Evolutionary conservation across 2,888 invertebrate species (phyloP).

Genomic region (Drosophila cracens): DNA sequence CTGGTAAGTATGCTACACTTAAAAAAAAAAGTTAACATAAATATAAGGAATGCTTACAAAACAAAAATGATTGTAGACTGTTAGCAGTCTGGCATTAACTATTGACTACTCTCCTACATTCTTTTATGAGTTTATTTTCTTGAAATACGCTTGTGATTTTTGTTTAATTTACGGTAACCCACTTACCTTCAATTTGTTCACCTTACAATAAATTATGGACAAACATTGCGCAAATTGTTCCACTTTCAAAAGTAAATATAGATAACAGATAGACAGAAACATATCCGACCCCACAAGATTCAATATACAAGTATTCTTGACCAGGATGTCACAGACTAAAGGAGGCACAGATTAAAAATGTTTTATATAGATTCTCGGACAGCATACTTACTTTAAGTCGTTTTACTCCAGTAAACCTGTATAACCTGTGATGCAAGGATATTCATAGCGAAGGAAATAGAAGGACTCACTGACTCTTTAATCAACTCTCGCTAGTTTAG

Average conservation of each 20-base stretch:
- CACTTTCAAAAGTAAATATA: neutral
- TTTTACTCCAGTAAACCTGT: neutral
- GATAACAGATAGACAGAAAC: neutral
- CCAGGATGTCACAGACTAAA: neutral
- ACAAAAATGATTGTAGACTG: neutral
- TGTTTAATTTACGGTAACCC: neutral
- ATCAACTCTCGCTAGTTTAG: conserved; percentile 17
- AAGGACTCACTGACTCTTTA: conserved; percentile 6
- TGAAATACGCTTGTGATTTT: neutral
- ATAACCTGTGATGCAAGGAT: neutral
- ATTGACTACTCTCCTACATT: no score
- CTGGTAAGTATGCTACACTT: conserved; percentile 37
- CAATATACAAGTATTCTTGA: neutral
- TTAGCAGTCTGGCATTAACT: neutral
- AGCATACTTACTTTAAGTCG: neutral
- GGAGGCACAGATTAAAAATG: neutral
- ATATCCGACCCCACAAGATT: neutral
- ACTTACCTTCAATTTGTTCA: neutral
- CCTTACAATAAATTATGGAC: neutral
- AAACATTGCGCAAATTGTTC: neutral
- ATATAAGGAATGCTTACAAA: neutral
- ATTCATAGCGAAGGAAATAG: conserved; percentile 3
- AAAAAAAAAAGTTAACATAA: neutral
- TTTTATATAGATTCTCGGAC: neutral
- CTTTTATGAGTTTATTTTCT: neutral